These are phyloP conservation scores for Proctacanthus coquilletti DNA, from an alignment of 1,140 invertebrate genomes.

Conservation along the genomic window DNA sequence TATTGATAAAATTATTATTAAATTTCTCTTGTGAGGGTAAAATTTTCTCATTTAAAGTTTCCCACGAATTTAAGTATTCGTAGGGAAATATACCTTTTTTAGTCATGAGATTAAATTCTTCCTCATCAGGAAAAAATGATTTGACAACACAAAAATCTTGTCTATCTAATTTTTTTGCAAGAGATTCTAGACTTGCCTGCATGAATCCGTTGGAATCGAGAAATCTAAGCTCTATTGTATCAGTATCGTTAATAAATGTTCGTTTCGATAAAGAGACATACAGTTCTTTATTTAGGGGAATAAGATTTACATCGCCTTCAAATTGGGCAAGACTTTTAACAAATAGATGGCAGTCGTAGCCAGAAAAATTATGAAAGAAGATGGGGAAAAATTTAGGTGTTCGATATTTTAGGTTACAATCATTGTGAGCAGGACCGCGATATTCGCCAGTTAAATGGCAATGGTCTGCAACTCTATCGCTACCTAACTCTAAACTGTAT, in stretches of 20 bases:
- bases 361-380: conserved; percentile 24
- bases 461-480: conserved; percentile 18
- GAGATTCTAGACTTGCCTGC: conserved; percentile 9
- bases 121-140: conserved; percentile 11
- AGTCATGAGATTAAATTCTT: conserved; percentile 16
- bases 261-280: conserved; percentile 13
- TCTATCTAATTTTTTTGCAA: conserved; percentile 13
- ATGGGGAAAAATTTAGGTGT: conserved; percentile 20
- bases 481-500: conserved; percentile 9
- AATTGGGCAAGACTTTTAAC: conserved; percentile 16
- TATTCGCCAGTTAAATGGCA: conserved; percentile 21
- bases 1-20: too few species aligned
- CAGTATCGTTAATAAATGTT: conserved; percentile 7
- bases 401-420: conserved; percentile 26
- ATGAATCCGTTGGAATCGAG: conserved; percentile 23
- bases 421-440: conserved; percentile 21
- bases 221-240: conserved; percentile 15
- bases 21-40: conserved; percentile 17
- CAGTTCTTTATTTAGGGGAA: conserved; percentile 27
- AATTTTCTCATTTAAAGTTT: conserved; percentile 17
- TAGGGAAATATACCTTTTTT: conserved; percentile 23
- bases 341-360: conserved; percentile 26
- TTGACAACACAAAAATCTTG: conserved; percentile 16
- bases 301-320: conserved; percentile 17
- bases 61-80: conserved; percentile 17